Percentiles rank a stretch among this genome's conserved stretches.
These are phyloP conservation scores for Pocota personata DNA, from an alignment of 2,888 invertebrate species.

Conservation along the genomic window DNA sequence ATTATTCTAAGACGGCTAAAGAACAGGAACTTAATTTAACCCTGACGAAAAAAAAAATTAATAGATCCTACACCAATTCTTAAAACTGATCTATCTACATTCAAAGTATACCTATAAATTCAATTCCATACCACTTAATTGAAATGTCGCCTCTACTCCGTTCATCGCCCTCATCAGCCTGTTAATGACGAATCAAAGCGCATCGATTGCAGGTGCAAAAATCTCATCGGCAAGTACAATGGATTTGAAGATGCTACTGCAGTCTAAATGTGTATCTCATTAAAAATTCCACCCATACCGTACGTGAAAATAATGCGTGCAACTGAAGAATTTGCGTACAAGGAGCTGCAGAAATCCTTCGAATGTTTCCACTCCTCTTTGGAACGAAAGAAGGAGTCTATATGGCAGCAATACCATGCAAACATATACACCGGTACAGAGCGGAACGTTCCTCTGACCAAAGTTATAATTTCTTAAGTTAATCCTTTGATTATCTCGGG, in stretches of 20 bases:
- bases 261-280: constrained; percentile 61
- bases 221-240: constrained; percentile 68
- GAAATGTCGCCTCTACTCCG: neutral
- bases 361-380: constrained; percentile 54
- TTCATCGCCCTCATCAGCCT: neutral
- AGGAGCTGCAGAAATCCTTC: constrained; percentile 70
- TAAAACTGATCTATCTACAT: too few relatives aligned
- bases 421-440: constrained; percentile 3
- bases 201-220: constrained; percentile 65
- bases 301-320: constrained; percentile 73
- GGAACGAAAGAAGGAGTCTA: constrained; percentile 10
- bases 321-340: constrained; percentile 74
- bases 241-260: constrained; percentile 47
- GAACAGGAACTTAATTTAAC: too few relatives aligned
- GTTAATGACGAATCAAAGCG: constrained; percentile 62
- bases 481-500: constrained; percentile 53
- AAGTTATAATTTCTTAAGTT: constrained; percentile 67
- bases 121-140: too few relatives aligned
- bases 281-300: constrained; percentile 73
- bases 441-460: constrained; percentile 51
- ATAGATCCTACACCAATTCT: too few relatives aligned
- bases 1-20: too few relatives aligned
- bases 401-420: neutral
- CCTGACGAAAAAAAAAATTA: too few relatives aligned
- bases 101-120: too few relatives aligned